Evolutionary conservation across 2,113 vertebrate species (phyloP).

Genomic region (Rhinichthys klamathensis): DNA sequence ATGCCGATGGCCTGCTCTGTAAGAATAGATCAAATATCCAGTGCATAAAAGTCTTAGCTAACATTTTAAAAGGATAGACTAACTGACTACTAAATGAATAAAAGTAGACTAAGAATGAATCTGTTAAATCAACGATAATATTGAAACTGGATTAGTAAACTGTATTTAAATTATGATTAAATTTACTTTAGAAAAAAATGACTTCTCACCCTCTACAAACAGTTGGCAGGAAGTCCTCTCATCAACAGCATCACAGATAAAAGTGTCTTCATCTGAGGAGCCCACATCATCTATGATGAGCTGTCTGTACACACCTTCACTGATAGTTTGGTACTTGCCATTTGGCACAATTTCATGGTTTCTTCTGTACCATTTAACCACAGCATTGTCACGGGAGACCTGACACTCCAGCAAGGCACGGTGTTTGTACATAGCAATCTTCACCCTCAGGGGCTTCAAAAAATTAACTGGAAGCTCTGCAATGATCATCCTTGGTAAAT

Average conservation of each 20-base stretch:
- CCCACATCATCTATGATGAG: slow-evolving; percentile 85
- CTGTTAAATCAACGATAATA: background rate
- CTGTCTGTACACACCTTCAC: slow-evolving; percentile 87
- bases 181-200: background rate
- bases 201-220: slow-evolving; percentile 88
- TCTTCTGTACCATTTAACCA: slow-evolving; percentile 89
- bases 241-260: slow-evolving; percentile 89
- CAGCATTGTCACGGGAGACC: slow-evolving; percentile 86
- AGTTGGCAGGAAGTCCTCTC: slow-evolving; percentile 89
- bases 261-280: slow-evolving; percentile 88
- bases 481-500: background rate
- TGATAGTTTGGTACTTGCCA: slow-evolving; percentile 85
- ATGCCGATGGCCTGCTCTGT: slow-evolving; percentile 92
- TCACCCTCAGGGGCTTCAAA: slow-evolving; percentile 86
- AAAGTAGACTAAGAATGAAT: background rate
- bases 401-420: slow-evolving; percentile 91
- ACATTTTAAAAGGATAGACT: background rate
- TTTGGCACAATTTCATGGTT: slow-evolving; percentile 72
- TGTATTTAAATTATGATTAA: background rate
- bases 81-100: background rate
- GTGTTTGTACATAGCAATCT: slow-evolving; percentile 91
- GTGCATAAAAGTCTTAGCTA: background rate
- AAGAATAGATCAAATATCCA: slow-evolving; percentile 59
- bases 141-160: background rate
- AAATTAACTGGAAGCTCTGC: slow-evolving; percentile 90